phyloP scores from a whole-genome alignment of 2,113 vertebrate genomes.

The Platysternon megacephalum region DNA sequence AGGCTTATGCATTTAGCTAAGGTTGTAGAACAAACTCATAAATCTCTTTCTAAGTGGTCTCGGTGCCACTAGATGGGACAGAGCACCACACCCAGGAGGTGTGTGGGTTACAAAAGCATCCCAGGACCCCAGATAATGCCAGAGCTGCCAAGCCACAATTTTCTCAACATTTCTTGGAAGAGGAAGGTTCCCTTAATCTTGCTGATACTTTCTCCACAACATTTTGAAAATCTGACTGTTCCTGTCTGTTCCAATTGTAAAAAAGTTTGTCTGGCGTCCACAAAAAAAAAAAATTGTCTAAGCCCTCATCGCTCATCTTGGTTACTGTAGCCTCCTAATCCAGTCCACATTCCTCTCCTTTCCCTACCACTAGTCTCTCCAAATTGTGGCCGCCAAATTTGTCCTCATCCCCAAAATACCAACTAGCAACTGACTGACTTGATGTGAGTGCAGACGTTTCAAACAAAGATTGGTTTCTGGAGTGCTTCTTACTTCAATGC shows the following conservation, averaged over 20 bases:
- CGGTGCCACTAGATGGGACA: too few species aligned
- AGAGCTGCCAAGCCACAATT: not conserved
- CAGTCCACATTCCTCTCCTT: not conserved
- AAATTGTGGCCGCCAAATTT: not conserved
- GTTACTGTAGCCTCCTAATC: not conserved
- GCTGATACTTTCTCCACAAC: not conserved
- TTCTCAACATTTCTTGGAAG: not conserved
- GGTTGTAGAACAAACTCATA: too few species aligned
- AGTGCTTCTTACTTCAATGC: not conserved
- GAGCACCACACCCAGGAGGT: too few species aligned
- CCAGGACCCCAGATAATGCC: not conserved
- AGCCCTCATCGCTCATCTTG: not conserved
- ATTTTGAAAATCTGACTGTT: not conserved
- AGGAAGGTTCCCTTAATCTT: not conserved
- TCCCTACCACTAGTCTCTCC: not conserved
- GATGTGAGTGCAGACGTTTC: not conserved
- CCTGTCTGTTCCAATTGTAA: accelerated
- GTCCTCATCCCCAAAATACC: not conserved
- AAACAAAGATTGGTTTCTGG: not conserved
- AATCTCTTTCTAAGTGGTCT: too few species aligned
- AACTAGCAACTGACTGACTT: not conserved
- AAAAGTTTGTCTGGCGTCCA: not conserved
- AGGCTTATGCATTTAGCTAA: too few species aligned
- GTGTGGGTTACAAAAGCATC: not conserved
- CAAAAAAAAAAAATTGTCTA: not conserved